Evolutionary conservation across 2,888 invertebrate genomes (phyloP).

Genomic region (Drosophila atroscutellata): DNA sequence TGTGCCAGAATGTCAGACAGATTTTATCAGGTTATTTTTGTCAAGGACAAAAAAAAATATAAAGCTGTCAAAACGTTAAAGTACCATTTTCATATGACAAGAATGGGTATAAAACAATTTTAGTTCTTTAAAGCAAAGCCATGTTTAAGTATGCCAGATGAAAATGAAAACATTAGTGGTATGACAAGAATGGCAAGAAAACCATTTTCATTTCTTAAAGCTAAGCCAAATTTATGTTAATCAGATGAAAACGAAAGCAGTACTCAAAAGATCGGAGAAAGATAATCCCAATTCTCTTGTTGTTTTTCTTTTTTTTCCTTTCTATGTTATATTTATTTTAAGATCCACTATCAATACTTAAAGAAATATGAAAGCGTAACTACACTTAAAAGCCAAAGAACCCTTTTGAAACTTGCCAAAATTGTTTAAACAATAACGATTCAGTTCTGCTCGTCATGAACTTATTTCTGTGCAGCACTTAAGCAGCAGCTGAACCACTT

Average conservation of each 20-base stretch:
- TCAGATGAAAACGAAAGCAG: neutral
- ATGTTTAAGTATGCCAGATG: neutral
- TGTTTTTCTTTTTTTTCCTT: neutral
- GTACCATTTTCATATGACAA: neutral
- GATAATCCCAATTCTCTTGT: neutral
- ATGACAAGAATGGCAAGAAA: neutral
- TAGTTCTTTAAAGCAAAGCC: neutral
- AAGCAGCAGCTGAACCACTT: slow-evolving; percentile 2
- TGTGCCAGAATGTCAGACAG: slow-evolving; percentile 13
- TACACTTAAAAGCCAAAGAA: neutral
- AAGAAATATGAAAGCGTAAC: neutral
- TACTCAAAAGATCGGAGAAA: neutral
- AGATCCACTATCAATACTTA: neutral
- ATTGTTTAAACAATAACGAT: slow-evolving; percentile 4
- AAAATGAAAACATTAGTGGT: neutral
- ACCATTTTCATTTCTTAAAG: neutral
- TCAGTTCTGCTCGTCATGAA: slow-evolving; percentile 6
- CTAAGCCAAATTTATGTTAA: neutral
- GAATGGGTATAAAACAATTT: neutral
- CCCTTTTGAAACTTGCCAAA: neutral
- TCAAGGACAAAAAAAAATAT: slow-evolving; percentile 2
- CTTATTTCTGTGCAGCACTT: slow-evolving; percentile 18
- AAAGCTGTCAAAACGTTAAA: slow-evolving; percentile 12
- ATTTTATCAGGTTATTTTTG: slow-evolving; percentile 22
- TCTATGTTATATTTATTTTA: neutral